phyloP scores from a whole-genome alignment of 1,140 invertebrate species.

The Hyposmocoma kahamanoa region DNA sequence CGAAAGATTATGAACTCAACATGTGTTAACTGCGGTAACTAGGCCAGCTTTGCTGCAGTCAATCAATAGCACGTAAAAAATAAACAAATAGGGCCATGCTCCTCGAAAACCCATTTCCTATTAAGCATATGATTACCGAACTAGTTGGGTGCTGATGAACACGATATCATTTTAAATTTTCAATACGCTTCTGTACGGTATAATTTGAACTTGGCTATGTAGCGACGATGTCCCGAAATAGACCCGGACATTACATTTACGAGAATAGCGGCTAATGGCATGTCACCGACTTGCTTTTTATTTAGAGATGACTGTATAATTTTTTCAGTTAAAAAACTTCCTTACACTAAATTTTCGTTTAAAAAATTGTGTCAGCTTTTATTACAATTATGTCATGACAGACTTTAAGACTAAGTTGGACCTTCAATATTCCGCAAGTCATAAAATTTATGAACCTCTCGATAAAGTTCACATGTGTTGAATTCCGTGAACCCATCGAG shows the following conservation, averaged over 20 bases:
- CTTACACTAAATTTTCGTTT: too few species aligned
- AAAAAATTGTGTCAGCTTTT: too few species aligned
- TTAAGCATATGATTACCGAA: too few species aligned
- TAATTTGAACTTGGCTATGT: not conserved
- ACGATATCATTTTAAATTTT: too few species aligned
- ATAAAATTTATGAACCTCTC: not conserved
- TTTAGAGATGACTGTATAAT: constrained; percentile 1
- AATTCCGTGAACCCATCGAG: not conserved
- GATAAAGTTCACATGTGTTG: constrained; percentile 1
- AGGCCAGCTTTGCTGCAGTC: constrained; percentile 42
- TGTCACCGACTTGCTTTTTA: not conserved
- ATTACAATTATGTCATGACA: too few species aligned
- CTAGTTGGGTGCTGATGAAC: too few species aligned
- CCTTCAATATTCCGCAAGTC: not conserved
- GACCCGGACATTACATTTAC: not conserved
- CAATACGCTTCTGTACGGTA: too few species aligned
- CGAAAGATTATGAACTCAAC: constrained; percentile 15
- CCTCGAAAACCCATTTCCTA: constrained; percentile 2
- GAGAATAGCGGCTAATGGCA: not conserved
- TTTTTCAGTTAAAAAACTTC: too few species aligned
- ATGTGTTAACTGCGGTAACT: constrained; percentile 33
- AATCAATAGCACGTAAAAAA: constrained; percentile 46
- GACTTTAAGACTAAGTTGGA: not conserved
- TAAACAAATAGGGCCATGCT: constrained; percentile 32
- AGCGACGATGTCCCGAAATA: too few species aligned